phyloP scores from a whole-genome alignment of 1,140 invertebrate species.

The Sycobia sp. region DNA sequence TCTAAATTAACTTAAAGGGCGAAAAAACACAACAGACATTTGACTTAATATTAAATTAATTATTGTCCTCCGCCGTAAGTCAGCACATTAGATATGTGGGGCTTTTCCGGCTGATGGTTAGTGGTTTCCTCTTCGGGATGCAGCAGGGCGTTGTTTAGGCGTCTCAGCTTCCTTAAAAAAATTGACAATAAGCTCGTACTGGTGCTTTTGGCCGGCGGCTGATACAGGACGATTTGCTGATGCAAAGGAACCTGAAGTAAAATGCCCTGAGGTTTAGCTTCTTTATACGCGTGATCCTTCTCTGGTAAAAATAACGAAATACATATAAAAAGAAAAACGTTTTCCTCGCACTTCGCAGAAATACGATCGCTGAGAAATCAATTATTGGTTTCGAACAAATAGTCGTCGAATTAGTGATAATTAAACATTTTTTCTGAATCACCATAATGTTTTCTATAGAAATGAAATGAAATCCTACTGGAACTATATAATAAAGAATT shows the following conservation, averaged over 20 bases:
- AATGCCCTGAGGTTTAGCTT: slow-evolving; percentile 30
- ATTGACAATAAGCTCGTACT: slow-evolving; percentile 36
- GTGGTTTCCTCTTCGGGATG: slow-evolving; percentile 33
- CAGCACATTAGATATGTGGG: slow-evolving; percentile 13
- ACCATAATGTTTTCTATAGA: too few relatives aligned
- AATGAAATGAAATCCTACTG: too few relatives aligned
- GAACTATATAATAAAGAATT: too few relatives aligned
- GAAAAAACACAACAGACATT: too few relatives aligned
- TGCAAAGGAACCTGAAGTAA: slow-evolving; percentile 47
- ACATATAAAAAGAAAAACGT: background rate
- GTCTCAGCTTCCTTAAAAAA: slow-evolving; percentile 43
- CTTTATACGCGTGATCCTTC: slow-evolving; percentile 22
- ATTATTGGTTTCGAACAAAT: too few relatives aligned
- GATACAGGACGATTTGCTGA: slow-evolving; percentile 48
- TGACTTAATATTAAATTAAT: too few relatives aligned
- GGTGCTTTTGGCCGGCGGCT: slow-evolving; percentile 40
- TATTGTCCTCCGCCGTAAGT: background rate
- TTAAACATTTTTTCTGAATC: too few relatives aligned
- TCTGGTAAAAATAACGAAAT: slow-evolving; percentile 17
- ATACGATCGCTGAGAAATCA: too few relatives aligned
- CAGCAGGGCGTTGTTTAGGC: slow-evolving; percentile 45
- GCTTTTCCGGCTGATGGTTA: background rate
- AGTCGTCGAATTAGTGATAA: too few relatives aligned
- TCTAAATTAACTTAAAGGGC: too few relatives aligned
- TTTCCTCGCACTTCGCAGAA: too few relatives aligned